These are phyloP conservation scores for Mastomys natalensis DNA, from an alignment of 2,113 vertebrate species.

Conservation along the genomic window DNA sequence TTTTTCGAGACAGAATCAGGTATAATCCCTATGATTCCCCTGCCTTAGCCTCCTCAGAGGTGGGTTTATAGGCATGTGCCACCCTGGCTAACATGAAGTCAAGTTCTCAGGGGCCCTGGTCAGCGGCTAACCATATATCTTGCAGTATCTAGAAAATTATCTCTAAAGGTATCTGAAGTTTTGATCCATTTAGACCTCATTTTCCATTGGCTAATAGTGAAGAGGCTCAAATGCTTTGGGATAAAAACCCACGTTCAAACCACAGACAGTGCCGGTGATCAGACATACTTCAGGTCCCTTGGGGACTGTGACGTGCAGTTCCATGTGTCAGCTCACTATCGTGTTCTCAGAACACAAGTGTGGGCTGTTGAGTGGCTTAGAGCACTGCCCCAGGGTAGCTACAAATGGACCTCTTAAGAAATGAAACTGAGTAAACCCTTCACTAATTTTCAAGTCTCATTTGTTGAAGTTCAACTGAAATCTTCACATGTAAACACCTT, in stretches of 20 bases:
- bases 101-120: too few relatives aligned
- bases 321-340: fast-evolving
- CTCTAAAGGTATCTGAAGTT: not conserved
- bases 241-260: not conserved
- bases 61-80: too few relatives aligned
- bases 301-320: not conserved
- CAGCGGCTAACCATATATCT: not conserved
- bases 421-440: not conserved
- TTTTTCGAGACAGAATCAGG: not conserved
- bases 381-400: too few relatives aligned
- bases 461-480: not conserved
- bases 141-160: not conserved
- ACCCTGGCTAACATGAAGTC: not conserved
- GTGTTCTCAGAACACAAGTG: not conserved
- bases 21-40: not conserved
- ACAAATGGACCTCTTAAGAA: not conserved
- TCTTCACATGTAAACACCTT: not conserved
- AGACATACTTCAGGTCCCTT: not conserved
- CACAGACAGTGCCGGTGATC: not conserved
- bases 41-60: not conserved
- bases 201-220: not conserved
- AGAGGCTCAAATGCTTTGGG: not conserved
- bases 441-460: not conserved
- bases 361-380: not conserved
- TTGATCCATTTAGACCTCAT: slow-evolving; percentile 16